A percentile compares a stretch with the other conserved stretches of the same genome.
phyloP scores from a whole-genome alignment of 64 coral and sea anemone genomes.

The Pocillopora verrucosa region DNA sequence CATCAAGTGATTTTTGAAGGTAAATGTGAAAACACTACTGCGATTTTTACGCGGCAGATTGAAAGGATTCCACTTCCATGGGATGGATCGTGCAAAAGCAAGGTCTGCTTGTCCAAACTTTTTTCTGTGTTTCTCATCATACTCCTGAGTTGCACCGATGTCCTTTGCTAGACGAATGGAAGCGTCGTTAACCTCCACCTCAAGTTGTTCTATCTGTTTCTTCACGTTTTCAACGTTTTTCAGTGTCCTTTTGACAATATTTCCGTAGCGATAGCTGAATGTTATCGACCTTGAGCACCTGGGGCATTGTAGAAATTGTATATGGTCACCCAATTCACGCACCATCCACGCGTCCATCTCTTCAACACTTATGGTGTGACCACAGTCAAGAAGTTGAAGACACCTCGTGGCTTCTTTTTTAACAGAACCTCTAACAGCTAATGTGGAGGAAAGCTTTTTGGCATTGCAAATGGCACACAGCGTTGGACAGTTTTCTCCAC shows the following conservation, averaged over 20 bases:
- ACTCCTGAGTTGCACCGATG: too few relatives aligned
- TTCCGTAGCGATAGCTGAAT: constrained; percentile 45
- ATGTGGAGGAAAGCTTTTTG: constrained; percentile 20
- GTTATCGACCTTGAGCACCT: constrained; percentile 25
- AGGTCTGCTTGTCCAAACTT: too few relatives aligned
- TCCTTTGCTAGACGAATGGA: not conserved
- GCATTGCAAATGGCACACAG: constrained; percentile 54
- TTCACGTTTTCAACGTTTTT: not conserved
- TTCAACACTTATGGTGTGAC: constrained; percentile 36
- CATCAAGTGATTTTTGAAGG: not conserved
- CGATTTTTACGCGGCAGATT: not conserved
- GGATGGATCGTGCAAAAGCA: too few relatives aligned
- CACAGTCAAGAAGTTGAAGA: constrained; percentile 50
- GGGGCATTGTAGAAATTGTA: constrained; percentile 7
- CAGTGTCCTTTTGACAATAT: not conserved
- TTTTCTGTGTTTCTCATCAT: too few relatives aligned
- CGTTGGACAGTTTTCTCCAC: constrained; percentile 60
- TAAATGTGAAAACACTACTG: not conserved
- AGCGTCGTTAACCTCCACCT: not conserved
- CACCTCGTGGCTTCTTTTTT: not conserved
- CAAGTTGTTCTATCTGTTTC: not conserved
- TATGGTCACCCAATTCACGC: not conserved
- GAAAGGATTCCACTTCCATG: too few relatives aligned
- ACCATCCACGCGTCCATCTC: constrained; percentile 46
- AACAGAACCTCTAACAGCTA: not conserved